Evolutionary conservation across 2,113 vertebrate genomes (phyloP).

Genomic region (Zosterops pallidus): DNA sequence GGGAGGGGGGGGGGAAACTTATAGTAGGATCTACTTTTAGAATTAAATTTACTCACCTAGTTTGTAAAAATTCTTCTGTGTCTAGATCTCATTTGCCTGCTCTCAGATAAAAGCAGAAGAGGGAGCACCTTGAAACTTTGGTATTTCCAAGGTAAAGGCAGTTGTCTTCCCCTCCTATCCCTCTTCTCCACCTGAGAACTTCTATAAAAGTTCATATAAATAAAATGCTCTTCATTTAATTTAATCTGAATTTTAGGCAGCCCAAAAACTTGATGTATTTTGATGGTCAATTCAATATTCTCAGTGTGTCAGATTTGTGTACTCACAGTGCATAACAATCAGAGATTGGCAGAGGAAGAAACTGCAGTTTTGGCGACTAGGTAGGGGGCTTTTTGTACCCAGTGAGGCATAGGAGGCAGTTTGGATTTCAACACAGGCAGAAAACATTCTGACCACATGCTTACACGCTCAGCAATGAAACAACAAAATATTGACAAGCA

Average conservation of each 20-base stretch:
- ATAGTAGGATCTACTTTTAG: background rate
- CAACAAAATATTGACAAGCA: constrained; percentile 2
- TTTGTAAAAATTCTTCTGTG: background rate
- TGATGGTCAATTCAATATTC: background rate
- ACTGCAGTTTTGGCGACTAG: background rate
- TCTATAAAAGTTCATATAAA: background rate
- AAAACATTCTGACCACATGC: background rate
- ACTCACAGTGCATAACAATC: background rate
- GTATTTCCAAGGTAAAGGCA: background rate
- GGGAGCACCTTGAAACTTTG: accelerated
- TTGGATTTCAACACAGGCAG: background rate
- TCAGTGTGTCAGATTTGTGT: background rate
- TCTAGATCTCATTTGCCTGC: background rate
- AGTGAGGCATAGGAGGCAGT: background rate
- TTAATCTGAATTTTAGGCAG: background rate
- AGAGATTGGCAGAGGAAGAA: constrained; percentile 9
- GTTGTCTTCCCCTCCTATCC: background rate
- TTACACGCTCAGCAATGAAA: background rate
- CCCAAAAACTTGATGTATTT: background rate
- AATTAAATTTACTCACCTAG: background rate
- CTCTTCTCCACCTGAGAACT: background rate
- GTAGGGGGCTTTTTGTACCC: background rate
- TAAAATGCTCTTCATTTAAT: background rate
- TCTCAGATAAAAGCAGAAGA: background rate
- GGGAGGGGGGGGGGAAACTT: accelerated